Evolutionary conservation across 2,888 invertebrate species (phyloP).

Genomic region (Mesorhabditis belari): DNA sequence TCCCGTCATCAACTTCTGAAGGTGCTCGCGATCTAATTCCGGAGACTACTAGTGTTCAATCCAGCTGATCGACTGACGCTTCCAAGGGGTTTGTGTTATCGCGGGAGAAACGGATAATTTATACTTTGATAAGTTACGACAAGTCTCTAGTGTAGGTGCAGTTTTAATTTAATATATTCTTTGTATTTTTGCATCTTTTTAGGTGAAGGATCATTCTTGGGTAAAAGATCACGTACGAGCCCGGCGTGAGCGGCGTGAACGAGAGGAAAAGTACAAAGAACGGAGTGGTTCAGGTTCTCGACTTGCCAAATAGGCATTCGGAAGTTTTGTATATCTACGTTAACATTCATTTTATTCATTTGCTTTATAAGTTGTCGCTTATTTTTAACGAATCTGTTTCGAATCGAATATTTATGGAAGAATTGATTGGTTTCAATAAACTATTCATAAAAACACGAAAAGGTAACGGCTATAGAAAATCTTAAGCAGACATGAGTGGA

Average conservation of each 20-base stretch:
- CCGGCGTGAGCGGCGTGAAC: slow-evolving; percentile 1
- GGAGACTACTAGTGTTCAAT: slow-evolving; percentile 34
- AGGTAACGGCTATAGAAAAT: too few relatives aligned
- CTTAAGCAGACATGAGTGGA: too few relatives aligned
- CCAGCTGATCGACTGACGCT: slow-evolving; percentile 32
- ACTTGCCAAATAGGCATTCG: too few relatives aligned
- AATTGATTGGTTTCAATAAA: too few relatives aligned
- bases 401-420: too few relatives aligned
- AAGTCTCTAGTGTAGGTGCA: not conserved
- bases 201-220: slow-evolving; percentile 40
- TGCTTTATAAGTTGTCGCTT: too few relatives aligned
- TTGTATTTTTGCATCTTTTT: slow-evolving; percentile 3
- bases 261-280: too few relatives aligned
- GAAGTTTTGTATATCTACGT: too few relatives aligned
- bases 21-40: slow-evolving; percentile 57
- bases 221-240: slow-evolving; percentile 15
- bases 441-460: too few relatives aligned
- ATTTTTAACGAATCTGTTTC: too few relatives aligned
- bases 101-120: not conserved
- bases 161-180: not conserved
- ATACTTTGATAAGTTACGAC: not conserved
- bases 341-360: too few relatives aligned
- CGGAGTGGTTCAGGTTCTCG: too few relatives aligned
- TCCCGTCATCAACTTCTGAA: slow-evolving; percentile 55
- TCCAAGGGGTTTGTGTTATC: slow-evolving; percentile 12